A percentile compares a stretch with the other conserved stretches of the same genome.
These are phyloP conservation scores for Lichenostomus cassidix DNA, from an alignment of 2,113 vertebrate species.

Conservation along the genomic window DNA sequence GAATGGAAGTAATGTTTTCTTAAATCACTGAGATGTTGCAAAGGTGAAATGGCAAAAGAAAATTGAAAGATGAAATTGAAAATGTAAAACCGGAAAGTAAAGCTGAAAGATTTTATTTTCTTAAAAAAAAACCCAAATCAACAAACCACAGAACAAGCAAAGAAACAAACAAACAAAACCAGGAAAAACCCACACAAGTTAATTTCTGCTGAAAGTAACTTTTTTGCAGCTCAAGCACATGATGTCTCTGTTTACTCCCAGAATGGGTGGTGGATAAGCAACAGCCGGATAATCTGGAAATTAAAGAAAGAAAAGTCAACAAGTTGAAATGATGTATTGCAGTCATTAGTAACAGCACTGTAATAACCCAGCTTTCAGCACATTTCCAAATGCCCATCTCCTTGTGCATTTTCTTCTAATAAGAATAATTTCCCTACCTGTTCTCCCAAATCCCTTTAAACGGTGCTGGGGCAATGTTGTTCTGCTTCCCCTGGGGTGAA, in stretches of 20 bases:
- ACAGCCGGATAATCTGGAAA: constrained; percentile 33
- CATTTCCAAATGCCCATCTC: not conserved
- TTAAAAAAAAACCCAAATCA: not conserved
- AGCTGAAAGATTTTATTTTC: not conserved
- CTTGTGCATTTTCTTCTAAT: not conserved
- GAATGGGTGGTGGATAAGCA: not conserved
- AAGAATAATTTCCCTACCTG: not conserved
- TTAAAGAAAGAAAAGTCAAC: constrained; percentile 28
- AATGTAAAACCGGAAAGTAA: not conserved
- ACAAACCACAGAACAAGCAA: not conserved
- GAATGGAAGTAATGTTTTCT: not conserved
- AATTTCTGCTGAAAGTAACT: not conserved
- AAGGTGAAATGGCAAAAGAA: not conserved
- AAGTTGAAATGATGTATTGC: constrained; percentile 52
- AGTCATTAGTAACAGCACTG: constrained; percentile 42
- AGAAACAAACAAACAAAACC: not conserved
- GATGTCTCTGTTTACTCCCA: constrained; percentile 17
- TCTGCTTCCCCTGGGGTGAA: not conserved
- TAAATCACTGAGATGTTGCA: not conserved
- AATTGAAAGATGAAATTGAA: not conserved
- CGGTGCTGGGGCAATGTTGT: not conserved
- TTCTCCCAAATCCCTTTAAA: not conserved
- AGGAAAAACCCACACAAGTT: not conserved
- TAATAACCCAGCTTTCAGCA: constrained; percentile 13
- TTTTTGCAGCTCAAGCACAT: not conserved